Base-by-base conservation (phyloP, 2,888 invertebrate genomes). In the Drosophila percnosoma region DNA sequence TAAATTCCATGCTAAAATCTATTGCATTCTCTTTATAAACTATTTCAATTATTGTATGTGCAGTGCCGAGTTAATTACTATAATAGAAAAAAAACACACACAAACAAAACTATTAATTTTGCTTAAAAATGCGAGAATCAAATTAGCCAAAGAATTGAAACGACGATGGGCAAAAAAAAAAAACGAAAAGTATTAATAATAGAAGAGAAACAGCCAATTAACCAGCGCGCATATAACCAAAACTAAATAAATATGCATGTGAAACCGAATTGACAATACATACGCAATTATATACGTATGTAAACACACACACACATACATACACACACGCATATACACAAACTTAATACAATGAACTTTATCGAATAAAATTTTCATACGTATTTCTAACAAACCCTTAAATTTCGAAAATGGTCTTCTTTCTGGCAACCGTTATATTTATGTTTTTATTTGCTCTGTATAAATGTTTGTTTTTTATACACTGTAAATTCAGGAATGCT, bases 351-450 rank as follows among this genome's bases (percentile, higher is more conserved):
- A 85, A 89, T 85, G 85, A 85, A 85, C 86, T 87, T 85, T 89
- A 87, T 88, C 89, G 84, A 90, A 87, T 87, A 90, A 89, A 87
- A 90, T 75, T 87, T 90, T 86, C 90, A 88, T 90, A 87, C 87
- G 84, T 88, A 90, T 87, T 87, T 90, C 82, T 88, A 86, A 88
- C 75, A 87, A 87, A 90, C 71, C 73, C 69, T 68, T 57, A 58
- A 13, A 59, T 10, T 49, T 13, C 34, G 29, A 27, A 31, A 64
- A 18, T 62, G 21, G 38, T 8, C 11, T 55, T 71, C 15, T 65
- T 24, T 71, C 51, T 54, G 53, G 24, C 48, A 11, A 57, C n/a
- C 24, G 18, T 18, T 33, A 15, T 40, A 31, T 31, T 42, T 54
- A 18, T 29, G 24, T 40, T 21, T 48, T 54, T 54, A 52, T 24